Percentiles rank a stretch among this genome's conserved stretches.
Conservation (phyloP, 2,888 invertebrate species). For the Bembecia ichneumoniformis region DNA sequence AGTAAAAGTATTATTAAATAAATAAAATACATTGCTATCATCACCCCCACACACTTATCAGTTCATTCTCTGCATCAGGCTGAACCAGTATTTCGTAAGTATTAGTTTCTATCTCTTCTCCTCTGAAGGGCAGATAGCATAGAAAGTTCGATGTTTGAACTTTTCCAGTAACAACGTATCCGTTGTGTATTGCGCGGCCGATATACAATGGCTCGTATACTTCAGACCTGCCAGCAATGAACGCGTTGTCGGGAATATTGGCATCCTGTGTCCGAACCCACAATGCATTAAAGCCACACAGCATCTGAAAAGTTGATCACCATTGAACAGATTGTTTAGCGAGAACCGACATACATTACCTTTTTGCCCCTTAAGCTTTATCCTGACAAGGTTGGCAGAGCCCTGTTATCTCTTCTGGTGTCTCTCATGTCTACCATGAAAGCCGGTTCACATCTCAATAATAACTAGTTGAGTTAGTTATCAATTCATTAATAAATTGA, state of each 20-base stretch:
- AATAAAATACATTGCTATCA: neutral
- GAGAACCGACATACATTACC: too few relatives aligned
- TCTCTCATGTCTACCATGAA: too few relatives aligned
- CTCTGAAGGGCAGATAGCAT: conserved; percentile 77
- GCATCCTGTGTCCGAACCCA: conserved; percentile 73
- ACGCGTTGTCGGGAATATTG: conserved; percentile 77
- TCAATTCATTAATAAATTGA: too few relatives aligned
- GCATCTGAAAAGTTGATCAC: conserved; percentile 26
- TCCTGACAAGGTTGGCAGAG: too few relatives aligned
- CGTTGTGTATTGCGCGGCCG: conserved; percentile 78
- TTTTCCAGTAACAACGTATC: conserved; percentile 85
- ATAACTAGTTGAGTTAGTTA: too few relatives aligned
- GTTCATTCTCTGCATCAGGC: conserved; percentile 12
- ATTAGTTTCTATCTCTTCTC: conserved; percentile 23
- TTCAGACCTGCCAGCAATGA: conserved; percentile 74
- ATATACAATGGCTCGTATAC: conserved; percentile 70
- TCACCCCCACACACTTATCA: neutral
- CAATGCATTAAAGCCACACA: conserved; percentile 41
- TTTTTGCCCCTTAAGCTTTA: too few relatives aligned
- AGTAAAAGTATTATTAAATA: too few relatives aligned
- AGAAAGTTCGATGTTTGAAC: conserved; percentile 76
- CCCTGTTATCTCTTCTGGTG: too few relatives aligned
- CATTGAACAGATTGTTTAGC: neutral
- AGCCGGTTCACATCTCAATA: too few relatives aligned
- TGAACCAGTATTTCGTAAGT: conserved; percentile 34